Evolutionary conservation across 2,888 invertebrate species (phyloP).

Genomic region (Eremobia ochroleuca): DNA sequence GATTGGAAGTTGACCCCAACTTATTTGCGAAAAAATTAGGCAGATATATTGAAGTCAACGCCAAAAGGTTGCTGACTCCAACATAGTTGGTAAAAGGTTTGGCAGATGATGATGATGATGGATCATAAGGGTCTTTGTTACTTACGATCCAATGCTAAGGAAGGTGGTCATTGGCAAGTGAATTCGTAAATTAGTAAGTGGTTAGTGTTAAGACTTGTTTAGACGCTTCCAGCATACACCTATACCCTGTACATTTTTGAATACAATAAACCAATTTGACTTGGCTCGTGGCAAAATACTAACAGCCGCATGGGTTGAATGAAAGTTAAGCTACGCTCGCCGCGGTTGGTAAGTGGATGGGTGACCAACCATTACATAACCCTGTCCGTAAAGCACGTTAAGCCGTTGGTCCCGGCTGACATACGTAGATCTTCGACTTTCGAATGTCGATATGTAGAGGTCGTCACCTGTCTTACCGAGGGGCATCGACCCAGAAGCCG

Average conservation of each 20-base stretch:
- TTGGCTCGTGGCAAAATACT: not conserved
- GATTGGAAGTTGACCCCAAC: not conserved
- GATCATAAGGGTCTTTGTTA: no score
- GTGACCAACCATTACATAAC: not conserved
- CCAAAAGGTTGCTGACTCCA: no score
- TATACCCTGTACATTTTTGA: not conserved
- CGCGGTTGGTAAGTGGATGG: not conserved
- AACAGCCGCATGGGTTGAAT: fast-evolving
- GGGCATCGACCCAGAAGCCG: not conserved
- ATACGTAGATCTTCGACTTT: not conserved
- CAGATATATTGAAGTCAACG: no score
- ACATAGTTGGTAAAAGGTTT: not conserved
- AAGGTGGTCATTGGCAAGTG: not conserved
- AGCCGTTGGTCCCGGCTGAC: not conserved
- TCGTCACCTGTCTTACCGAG: not conserved
- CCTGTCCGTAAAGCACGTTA: not conserved
- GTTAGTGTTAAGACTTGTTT: not conserved
- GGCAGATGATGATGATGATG: not conserved
- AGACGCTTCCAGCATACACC: not conserved
- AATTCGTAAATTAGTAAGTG: not conserved
- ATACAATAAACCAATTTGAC: not conserved
- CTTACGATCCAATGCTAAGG: not conserved
- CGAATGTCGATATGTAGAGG: no score
- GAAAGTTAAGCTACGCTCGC: not conserved
- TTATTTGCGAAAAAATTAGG: not conserved